These are phyloP conservation scores for Leptocoma aspasia DNA, from an alignment of 2,113 vertebrate species.

Conservation along the genomic window DNA sequence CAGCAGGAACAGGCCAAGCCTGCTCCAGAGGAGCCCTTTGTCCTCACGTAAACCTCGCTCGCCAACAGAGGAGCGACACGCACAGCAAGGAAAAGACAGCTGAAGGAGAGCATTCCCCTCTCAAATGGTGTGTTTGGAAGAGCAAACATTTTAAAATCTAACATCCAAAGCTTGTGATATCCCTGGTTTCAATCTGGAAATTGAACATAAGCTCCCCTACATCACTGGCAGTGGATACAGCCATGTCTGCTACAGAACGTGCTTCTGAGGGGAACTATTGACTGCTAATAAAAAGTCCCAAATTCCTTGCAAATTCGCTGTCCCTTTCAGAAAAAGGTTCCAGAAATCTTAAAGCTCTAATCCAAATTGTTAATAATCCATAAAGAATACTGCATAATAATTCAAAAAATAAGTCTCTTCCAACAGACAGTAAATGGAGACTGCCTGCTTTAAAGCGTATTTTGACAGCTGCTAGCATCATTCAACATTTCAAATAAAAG, in stretches of 20 bases:
- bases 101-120: neutral
- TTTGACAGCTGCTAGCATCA: conserved; percentile 60
- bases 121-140: neutral
- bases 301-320: neutral
- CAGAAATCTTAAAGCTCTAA: neutral
- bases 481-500: conserved; percentile 34
- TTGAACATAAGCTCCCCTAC: neutral
- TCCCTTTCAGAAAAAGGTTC: neutral
- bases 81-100: neutral
- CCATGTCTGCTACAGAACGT: neutral
- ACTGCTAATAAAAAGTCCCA: neutral
- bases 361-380: conserved; percentile 5
- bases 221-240: neutral
- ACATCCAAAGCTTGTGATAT: neutral
- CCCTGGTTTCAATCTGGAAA: neutral
- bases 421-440: conserved; percentile 37
- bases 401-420: neutral
- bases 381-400: neutral
- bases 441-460: conserved; percentile 20
- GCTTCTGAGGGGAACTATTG: neutral
- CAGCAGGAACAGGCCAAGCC: neutral
- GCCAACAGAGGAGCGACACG: fast-evolving
- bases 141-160: neutral
- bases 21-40: neutral
- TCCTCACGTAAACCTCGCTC: neutral